Conservation (phyloP, 2,797 vertebrate species). For the Mionectes olivaceus region DNA sequence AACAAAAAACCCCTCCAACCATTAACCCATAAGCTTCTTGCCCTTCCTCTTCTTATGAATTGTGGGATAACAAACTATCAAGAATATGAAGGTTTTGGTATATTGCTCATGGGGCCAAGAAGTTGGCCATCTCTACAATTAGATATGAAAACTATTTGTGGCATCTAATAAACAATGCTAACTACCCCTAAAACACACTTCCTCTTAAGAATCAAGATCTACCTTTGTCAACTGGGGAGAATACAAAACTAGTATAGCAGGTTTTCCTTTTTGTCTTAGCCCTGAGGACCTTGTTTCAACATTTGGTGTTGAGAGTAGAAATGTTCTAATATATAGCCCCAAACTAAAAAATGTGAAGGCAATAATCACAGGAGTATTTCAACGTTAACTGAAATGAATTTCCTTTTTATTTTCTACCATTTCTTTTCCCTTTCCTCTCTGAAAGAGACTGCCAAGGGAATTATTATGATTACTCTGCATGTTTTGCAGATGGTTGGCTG, state of each 20-base stretch:
- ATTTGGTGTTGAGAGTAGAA: slow-evolving; percentile 47
- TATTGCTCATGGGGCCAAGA: not conserved
- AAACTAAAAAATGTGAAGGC: slow-evolving; percentile 54
- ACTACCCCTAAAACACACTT: not conserved
- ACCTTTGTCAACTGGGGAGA: not conserved
- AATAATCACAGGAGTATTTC: slow-evolving; percentile 47
- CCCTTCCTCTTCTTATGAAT: not conserved
- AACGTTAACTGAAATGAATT: slow-evolving; percentile 39
- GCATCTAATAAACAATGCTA: not conserved
- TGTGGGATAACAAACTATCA: not conserved
- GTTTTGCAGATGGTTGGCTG: slow-evolving; percentile 60
- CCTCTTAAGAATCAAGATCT: not conserved
- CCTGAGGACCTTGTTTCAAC: slow-evolving; percentile 56
- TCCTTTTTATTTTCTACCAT: not conserved
- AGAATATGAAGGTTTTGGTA: not conserved
- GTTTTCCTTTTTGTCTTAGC: slow-evolving; percentile 22
- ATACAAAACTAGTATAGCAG: not conserved
- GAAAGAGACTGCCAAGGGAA: slow-evolving; percentile 59
- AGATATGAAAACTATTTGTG: slow-evolving; percentile 13
- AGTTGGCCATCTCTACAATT: not conserved
- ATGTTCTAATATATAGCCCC: slow-evolving; percentile 54
- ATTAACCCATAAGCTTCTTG: not conserved
- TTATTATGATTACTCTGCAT: slow-evolving; percentile 52
- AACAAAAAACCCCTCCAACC: not conserved
- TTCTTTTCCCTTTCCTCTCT: slow-evolving; percentile 55